Evolutionary conservation across 2,113 vertebrate genomes (phyloP).

Genomic region (Noctilio leporinus): DNA sequence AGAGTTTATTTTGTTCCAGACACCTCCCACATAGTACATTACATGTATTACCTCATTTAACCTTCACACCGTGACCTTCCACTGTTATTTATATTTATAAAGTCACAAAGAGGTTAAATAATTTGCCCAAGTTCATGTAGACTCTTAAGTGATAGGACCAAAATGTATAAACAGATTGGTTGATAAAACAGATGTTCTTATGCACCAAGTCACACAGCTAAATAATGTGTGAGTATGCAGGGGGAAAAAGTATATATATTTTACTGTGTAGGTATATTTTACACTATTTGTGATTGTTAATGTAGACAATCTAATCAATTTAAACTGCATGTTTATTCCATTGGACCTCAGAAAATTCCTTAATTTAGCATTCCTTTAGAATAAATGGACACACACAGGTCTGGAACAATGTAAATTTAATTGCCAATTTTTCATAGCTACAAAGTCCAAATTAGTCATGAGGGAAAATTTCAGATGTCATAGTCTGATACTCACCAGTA

Average conservation of each 20-base stretch:
- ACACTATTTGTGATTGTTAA: constrained; percentile 71
- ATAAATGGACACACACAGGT: constrained; percentile 64
- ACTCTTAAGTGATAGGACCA: not conserved
- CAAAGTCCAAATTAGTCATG: constrained; percentile 62
- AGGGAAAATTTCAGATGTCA: constrained; percentile 68
- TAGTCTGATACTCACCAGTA: constrained; percentile 50
- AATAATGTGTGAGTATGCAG: not conserved
- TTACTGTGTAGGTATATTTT: not conserved
- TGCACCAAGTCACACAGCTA: not conserved
- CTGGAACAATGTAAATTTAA: constrained; percentile 58
- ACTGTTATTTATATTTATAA: not conserved
- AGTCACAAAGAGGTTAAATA: not conserved
- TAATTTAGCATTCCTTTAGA: constrained; percentile 70
- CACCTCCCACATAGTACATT: not conserved
- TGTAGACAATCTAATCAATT: constrained; percentile 70
- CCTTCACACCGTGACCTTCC: not conserved
- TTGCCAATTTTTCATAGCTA: constrained; percentile 31
- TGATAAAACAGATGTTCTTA: not conserved
- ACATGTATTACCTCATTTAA: not conserved
- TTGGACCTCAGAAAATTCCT: constrained; percentile 65
- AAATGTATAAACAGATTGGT: not conserved
- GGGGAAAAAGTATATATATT: not conserved
- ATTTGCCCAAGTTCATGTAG: not conserved
- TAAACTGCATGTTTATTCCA: constrained; percentile 69
- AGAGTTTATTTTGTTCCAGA: not conserved